Percentiles rank a stretch among this genome's conserved stretches.
phyloP scores from a whole-genome alignment of 1,140 invertebrate species.

The Antheraea mylitta region DNA sequence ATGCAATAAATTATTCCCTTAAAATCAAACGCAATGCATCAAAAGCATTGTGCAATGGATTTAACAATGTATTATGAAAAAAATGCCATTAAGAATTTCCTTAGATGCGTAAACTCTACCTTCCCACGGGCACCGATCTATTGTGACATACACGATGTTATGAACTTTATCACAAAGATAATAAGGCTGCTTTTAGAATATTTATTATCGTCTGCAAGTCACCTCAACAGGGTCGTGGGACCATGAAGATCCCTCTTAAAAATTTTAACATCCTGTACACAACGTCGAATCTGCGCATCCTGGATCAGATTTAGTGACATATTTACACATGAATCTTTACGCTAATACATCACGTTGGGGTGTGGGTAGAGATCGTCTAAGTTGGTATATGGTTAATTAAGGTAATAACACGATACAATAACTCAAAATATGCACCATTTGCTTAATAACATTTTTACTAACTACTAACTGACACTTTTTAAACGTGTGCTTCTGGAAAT shows the following conservation, averaged over 20 bases:
- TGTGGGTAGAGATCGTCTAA: neutral
- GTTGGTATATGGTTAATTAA: no score
- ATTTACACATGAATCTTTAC: neutral
- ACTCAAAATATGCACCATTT: no score
- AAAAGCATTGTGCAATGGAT: neutral
- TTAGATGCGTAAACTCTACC: slow-evolving; percentile 46
- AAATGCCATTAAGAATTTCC: slow-evolving; percentile 44
- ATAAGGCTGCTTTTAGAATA: neutral
- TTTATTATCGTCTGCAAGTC: slow-evolving; percentile 32
- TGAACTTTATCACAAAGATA: slow-evolving; percentile 15
- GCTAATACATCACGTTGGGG: neutral
- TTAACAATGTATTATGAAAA: slow-evolving; percentile 29
- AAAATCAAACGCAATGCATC: neutral
- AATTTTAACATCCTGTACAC: slow-evolving; percentile 50
- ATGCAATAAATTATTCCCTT: slow-evolving; percentile 16
- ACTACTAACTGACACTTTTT: no score
- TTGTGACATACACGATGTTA: slow-evolving; percentile 12
- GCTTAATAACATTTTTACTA: no score
- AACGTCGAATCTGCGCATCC: slow-evolving; percentile 33
- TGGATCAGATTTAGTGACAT: slow-evolving; percentile 12
- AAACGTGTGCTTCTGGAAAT: no score
- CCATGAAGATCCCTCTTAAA: slow-evolving; percentile 66
- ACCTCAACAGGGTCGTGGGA: slow-evolving; percentile 64
- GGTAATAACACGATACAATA: no score
- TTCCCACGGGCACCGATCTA: slow-evolving; percentile 50